A percentile compares a stretch with the other conserved stretches of the same genome.
These are phyloP conservation scores for Glossosoma conforme DNA, from an alignment of 1,140 invertebrate genomes.

Conservation along the genomic window DNA sequence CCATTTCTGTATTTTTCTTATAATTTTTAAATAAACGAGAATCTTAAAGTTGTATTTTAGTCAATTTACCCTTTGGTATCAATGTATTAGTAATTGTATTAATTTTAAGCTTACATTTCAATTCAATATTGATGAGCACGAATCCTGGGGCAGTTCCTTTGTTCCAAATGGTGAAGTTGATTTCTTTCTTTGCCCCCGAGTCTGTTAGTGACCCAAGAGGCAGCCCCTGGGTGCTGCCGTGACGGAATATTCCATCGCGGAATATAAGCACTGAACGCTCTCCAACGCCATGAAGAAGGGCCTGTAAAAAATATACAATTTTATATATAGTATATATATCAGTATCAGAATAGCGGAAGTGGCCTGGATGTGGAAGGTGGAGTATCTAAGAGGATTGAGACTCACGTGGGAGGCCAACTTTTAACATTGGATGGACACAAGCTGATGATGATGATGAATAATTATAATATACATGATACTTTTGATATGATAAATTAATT, in stretches of 20 bases:
- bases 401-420: too few species aligned
- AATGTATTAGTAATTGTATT: background rate
- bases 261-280: conserved; percentile 20
- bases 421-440: too few species aligned
- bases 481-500: too few species aligned
- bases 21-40: too few species aligned
- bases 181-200: conserved; percentile 17
- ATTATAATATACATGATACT: too few species aligned
- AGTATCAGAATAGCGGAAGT: too few species aligned
- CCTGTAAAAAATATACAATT: conserved; percentile 13
- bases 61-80: too few species aligned
- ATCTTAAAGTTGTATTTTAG: too few species aligned
- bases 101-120: conserved; percentile 21
- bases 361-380: too few species aligned
- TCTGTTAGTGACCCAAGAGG: conserved; percentile 23
- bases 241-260: conserved; percentile 23
- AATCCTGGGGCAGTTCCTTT: conserved; percentile 18
- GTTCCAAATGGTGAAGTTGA: conserved; percentile 30
- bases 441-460: too few species aligned
- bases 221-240: conserved; percentile 21
- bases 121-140: conserved; percentile 23
- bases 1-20: too few species aligned
- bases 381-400: too few species aligned
- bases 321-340: background rate
- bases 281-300: conserved; percentile 22